Percentiles rank a stretch among this genome's conserved stretches.
phyloP scores from a whole-genome alignment of 92 coral and sea anemone genomes.

The Galaxea fascicularis region DNA sequence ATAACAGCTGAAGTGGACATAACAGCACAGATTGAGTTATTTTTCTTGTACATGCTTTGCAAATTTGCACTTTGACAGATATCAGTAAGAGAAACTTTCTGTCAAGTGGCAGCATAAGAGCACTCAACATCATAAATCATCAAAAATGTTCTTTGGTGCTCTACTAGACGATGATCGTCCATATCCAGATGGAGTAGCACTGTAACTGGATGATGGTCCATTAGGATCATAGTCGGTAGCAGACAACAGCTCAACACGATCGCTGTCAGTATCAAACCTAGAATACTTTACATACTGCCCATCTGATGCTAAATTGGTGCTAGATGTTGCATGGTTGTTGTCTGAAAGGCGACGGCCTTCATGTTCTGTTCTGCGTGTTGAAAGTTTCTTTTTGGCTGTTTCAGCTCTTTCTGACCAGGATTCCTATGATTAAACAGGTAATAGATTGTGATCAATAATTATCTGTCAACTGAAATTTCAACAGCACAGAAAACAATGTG shows the following conservation, averaged over 20 bases:
- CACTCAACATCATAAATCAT: constrained; percentile 77
- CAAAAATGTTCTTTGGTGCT: constrained; percentile 96
- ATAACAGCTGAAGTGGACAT: no score
- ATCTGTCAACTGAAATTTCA: no score
- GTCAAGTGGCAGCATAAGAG: neutral
- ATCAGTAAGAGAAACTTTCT: neutral
- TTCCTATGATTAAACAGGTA: constrained; percentile 52
- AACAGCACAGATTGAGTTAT: neutral
- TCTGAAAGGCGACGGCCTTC: constrained; percentile 56
- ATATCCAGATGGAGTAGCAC: constrained; percentile 63
- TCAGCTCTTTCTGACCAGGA: constrained; percentile 91
- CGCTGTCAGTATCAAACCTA: constrained; percentile 77
- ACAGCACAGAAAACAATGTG: no score
- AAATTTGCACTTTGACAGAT: no score
- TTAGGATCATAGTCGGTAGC: constrained; percentile 86
- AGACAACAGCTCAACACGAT: constrained; percentile 90
- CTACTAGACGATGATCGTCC: constrained; percentile 67
- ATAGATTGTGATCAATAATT: no score
- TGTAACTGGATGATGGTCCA: constrained; percentile 59
- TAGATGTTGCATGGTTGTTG: constrained; percentile 81
- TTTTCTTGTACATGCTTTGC: no score
- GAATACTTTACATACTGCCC: constrained; percentile 81
- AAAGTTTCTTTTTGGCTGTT: constrained; percentile 75
- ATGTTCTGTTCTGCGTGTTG: constrained; percentile 64
- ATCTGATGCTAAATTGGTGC: constrained; percentile 78